Base-by-base conservation (phyloP, 1,140 invertebrate genomes). In the Calephelis virginiensis region DNA sequence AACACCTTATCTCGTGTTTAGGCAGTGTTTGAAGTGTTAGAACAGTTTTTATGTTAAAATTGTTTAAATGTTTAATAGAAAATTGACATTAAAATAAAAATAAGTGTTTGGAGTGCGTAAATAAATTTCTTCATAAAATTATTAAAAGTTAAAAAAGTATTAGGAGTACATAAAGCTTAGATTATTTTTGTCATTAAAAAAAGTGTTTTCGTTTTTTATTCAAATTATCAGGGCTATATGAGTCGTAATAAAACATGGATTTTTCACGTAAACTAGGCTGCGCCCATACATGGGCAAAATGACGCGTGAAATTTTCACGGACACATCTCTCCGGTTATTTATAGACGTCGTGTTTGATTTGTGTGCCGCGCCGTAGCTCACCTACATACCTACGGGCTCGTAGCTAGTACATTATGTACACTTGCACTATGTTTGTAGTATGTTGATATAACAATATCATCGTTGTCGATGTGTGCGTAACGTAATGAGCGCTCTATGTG, bases 401-500 rank as follows among this genome's bases (percentile, higher is more conserved):
- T 78, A 77, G 74, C 71, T 70, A 68, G 71, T 77, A 74, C 71
- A 78, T 78, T 69, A 86, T 86, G 78, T 89, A 87, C 73, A 83
- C 80, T 82, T 85, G 79, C 81, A 84, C 78, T 83, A 79, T 81
- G 79, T 82, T 73, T 77, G 76, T 82, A 78, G 78, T 64, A 66
- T 69, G 70, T 68, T 68, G 76, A 80, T 80, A 86, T 82, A 86
- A 86, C 86, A 85, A 85, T 86, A 80, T 82, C 77, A 78, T 78
- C 71, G 72, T 63, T 72, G 75, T 68, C 68, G 62, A 50, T 87
- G 85, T 87, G 85, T 89, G 86, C 81, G 86, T 89, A 79, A 71
- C 76, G 87, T 90, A 88, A 88, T 89, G 86, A 88, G 83, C 83
- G 77, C 73, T 84, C 82, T 89, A 88, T 90, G 88, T 86, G 85